Evolutionary conservation across 2,797 vertebrate species (phyloP).

Genomic region (Micromesistius poutassou): DNA sequence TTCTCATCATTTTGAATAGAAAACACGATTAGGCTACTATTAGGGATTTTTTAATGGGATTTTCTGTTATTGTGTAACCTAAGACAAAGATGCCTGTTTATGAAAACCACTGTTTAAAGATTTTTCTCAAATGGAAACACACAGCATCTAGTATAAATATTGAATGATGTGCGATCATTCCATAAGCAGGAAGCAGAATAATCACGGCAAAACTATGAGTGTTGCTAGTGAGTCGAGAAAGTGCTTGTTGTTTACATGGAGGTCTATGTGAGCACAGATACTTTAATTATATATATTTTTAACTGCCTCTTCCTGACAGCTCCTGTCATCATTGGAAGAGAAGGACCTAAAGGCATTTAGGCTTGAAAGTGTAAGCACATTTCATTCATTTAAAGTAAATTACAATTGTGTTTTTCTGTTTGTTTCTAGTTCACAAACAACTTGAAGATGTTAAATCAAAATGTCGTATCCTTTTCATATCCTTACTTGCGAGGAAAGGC

Average conservation of each 20-base stretch:
- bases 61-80: background rate
- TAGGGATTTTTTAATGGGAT: background rate
- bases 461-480: background rate
- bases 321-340: background rate
- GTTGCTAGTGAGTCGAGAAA: background rate
- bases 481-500: background rate
- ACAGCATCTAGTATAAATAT: background rate
- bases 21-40: background rate
- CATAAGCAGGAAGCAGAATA: background rate
- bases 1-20: background rate
- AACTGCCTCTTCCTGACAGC: background rate
- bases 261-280: background rate
- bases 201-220: background rate
- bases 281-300: background rate
- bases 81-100: background rate
- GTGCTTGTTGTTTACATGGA: background rate
- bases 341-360: background rate
- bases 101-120: background rate
- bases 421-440: background rate
- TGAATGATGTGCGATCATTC: background rate
- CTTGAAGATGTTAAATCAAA: background rate
- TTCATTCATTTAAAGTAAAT: background rate
- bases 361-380: background rate
- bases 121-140: background rate
- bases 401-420: background rate